Conservation (phyloP, 2,113 vertebrate genomes). For the Cettia cetti region DNA sequence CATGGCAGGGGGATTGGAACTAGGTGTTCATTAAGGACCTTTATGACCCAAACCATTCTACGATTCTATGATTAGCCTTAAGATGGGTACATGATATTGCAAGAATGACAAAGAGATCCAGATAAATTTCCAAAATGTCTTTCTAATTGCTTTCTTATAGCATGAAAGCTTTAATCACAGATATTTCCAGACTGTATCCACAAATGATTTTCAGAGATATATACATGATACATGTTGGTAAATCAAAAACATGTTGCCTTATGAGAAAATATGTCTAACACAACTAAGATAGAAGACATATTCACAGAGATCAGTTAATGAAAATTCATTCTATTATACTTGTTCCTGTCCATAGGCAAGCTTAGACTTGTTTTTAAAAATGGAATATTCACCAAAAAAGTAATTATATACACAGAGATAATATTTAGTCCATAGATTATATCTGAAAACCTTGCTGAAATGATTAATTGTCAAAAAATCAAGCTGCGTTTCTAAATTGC, state of each 20-base stretch:
- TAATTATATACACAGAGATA: background rate
- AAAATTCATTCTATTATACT: background rate
- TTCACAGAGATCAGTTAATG: background rate
- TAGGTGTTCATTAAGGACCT: background rate
- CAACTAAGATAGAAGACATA: background rate
- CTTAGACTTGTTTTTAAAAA: background rate
- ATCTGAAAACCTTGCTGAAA: background rate
- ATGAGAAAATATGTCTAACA: background rate
- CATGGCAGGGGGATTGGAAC: rapidly evolving
- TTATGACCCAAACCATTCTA: background rate
- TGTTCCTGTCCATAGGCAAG: background rate
- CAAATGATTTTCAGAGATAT: background rate
- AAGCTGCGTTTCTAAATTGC: background rate
- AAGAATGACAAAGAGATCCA: background rate
- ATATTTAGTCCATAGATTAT: background rate
- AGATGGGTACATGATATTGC: background rate
- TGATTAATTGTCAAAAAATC: background rate
- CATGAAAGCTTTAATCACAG: background rate
- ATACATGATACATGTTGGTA: background rate
- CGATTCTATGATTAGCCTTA: background rate
- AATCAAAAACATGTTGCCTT: background rate
- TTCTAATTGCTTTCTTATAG: background rate
- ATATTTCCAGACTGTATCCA: background rate
- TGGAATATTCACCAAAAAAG: background rate
- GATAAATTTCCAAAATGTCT: background rate